Percentiles rank a stretch among this genome's conserved stretches.
These are phyloP conservation scores for Chaetops frenatus DNA, from an alignment of 2,113 vertebrate genomes.

Conservation along the genomic window DNA sequence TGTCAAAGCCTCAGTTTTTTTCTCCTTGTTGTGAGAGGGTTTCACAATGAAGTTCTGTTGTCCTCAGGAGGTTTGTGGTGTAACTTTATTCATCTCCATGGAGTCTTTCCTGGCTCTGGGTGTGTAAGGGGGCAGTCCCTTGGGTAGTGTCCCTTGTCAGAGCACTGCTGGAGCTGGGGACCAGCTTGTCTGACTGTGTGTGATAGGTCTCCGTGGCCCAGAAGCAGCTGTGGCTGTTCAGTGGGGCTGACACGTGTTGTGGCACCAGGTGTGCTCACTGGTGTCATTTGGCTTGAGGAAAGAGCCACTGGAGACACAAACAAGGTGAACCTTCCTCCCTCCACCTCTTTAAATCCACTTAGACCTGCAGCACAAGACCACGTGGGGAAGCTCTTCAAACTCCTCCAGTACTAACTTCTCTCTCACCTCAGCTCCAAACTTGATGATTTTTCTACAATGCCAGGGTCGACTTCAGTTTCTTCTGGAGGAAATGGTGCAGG, in stretches of 20 bases:
- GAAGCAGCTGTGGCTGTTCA: neutral
- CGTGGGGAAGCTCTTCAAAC: neutral
- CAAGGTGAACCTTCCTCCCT: neutral
- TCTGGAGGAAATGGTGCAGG: neutral
- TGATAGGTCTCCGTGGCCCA: neutral
- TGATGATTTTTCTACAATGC: neutral
- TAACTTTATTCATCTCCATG: neutral
- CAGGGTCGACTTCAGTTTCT: fast-evolving
- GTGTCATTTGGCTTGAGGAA: neutral
- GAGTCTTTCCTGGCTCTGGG: neutral
- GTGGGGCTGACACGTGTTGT: neutral
- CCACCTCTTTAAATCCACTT: neutral
- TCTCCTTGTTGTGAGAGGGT: neutral
- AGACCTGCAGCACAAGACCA: neutral
- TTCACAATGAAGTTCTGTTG: neutral
- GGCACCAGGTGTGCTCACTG: neutral
- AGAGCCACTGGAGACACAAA: neutral
- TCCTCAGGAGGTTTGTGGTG: neutral
- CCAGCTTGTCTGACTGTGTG: neutral
- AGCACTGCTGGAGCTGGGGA: neutral
- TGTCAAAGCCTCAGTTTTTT: neutral
- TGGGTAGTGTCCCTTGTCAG: neutral
- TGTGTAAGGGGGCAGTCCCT: neutral
- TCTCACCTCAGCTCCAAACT: neutral
- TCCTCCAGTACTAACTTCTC: neutral